Evolutionary conservation across 2,113 vertebrate genomes (phyloP), one percentile per base, ranked within the genome.

Genomic region (Ranitomeya variabilis): DNA sequence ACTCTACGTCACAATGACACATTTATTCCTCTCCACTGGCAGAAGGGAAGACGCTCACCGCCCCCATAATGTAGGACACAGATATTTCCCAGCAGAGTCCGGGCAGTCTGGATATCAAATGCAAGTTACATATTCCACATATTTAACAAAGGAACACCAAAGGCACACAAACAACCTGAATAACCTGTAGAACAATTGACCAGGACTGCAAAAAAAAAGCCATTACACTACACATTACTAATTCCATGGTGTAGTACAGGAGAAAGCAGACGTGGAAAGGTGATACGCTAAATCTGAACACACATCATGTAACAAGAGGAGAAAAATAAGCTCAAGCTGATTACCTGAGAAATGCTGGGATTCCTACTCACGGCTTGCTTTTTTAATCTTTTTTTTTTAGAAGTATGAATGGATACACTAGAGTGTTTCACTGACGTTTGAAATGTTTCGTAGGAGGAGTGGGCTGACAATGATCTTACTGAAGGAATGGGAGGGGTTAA

Each of bases 401-500:
- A 71, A 84, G 57, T 83, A 88, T 89, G 80, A 89, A 89, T 89
- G 87, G 51, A 67, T 73, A 82, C 55, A 82, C 52, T 80, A 37
- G 77, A 78, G 67, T 84, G 67, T 88, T 83, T 83, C 80, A 23
- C 80, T 89, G 80, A 78, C 81, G 80, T 76, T 88, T 78, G 80
- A 57, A 71, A 84, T 89, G 71, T 74, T 89, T 81, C 83, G 80
- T 84, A 57, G 69, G 87, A 77, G 80, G 87, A 77, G 80, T 83
- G 66, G 18, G 14, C 37, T 54, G 26, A 89, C 57, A 84, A 83
- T 77, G 87, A 60, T 64, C 71, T 62, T 64, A 69, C 79, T 83
- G 83, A 89, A 71, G 87, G 71, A 54, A 31, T 81, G 71, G 59
- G 87, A 84, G 26, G 87, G 52, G 71, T 64, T 45, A 26, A 19